Conservation (phyloP, 1,140 invertebrate genomes). For the Anastrepha ludens region DNA sequence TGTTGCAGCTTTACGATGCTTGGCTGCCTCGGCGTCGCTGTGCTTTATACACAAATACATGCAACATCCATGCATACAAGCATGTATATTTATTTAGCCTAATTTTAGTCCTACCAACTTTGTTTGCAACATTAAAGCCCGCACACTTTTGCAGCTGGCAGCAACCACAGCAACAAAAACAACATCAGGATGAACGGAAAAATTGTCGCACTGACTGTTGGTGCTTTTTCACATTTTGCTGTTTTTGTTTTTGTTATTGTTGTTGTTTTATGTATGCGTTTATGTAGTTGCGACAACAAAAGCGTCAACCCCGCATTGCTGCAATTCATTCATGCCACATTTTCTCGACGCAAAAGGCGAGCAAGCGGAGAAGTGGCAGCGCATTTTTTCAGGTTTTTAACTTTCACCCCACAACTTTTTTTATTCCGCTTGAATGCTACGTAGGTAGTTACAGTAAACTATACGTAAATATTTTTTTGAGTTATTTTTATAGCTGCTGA, state of each 20-base stretch:
- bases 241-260: neutral
- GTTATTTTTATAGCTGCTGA: slow-evolving; percentile 3
- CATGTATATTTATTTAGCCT: slow-evolving; percentile 25
- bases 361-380: slow-evolving; percentile 10
- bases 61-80: neutral
- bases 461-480: neutral
- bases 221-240: no score
- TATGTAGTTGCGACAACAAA: neutral
- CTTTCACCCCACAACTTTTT: slow-evolving; percentile 18
- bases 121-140: slow-evolving; percentile 25
- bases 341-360: neutral
- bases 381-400: slow-evolving; percentile 28
- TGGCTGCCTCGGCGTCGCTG: neutral
- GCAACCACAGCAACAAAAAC: neutral
- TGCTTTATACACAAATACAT: neutral
- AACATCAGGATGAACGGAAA: neutral
- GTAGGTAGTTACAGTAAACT: neutral
- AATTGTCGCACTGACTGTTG: slow-evolving; percentile 11
- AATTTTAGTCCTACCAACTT: slow-evolving; percentile 14
- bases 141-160: slow-evolving; percentile 22
- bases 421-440: neutral
- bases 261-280: neutral
- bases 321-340: neutral
- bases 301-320: slow-evolving; percentile 21
- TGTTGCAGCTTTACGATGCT: neutral